Evolutionary conservation across 2,888 invertebrate species (phyloP).

Genomic region (Pyrocoelia pectoralis): DNA sequence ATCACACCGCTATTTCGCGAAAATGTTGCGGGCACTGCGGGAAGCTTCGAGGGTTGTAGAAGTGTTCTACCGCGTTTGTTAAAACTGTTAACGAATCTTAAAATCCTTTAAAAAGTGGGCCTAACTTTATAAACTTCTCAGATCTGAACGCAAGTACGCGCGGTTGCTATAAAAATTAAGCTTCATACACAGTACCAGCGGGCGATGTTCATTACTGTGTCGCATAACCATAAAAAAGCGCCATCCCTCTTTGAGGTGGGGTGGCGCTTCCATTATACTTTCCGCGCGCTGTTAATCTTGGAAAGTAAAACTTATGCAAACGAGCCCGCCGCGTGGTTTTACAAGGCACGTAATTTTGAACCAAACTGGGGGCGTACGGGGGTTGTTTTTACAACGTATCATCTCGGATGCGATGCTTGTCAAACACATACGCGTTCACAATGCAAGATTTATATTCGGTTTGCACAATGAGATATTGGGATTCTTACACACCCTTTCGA

Average conservation of each 20-base stretch:
- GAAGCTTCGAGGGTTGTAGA: constrained; percentile 46
- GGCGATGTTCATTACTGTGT: constrained; percentile 55
- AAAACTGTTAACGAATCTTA: constrained; percentile 61
- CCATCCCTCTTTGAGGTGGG: constrained; percentile 33
- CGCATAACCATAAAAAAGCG: constrained; percentile 58
- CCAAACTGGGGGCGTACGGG: constrained; percentile 36
- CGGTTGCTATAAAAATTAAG: constrained; percentile 59
- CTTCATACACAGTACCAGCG: constrained; percentile 53
- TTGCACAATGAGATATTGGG: constrained; percentile 46
- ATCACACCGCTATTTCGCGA: constrained; percentile 49
- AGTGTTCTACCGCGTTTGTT: constrained; percentile 57
- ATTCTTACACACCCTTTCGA: constrained; percentile 17
- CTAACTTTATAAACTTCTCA: constrained; percentile 56
- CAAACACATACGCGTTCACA: constrained; percentile 52
- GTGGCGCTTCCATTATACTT: constrained; percentile 58
- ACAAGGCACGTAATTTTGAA: constrained; percentile 59
- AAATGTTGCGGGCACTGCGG: constrained; percentile 35
- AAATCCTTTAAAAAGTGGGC: constrained; percentile 60
- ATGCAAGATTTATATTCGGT: constrained; percentile 54
- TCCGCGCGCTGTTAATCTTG: constrained; percentile 60
- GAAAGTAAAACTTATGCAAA: constrained; percentile 62
- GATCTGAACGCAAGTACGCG: constrained; percentile 49
- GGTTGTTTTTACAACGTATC: constrained; percentile 52
- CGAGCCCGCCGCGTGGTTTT: constrained; percentile 60
- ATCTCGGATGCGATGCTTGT: constrained; percentile 52